Evolutionary conservation across 2,888 invertebrate genomes (phyloP), one percentile per base, ranked within the genome.

Genomic region (Liopterus haemorrhoidalis): DNA sequence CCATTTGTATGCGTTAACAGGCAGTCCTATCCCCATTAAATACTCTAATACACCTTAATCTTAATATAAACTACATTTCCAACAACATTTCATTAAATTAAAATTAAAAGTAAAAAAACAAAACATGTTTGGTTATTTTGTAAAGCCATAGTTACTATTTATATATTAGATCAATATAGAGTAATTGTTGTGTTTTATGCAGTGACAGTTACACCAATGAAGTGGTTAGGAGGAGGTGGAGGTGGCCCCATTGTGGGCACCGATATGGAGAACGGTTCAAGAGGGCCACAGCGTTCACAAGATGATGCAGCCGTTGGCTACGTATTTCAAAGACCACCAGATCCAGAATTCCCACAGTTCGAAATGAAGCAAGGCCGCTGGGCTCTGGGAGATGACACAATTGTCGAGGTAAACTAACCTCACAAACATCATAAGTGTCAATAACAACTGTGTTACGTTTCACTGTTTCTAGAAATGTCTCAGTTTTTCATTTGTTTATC

Each of bases 221-320:
- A 83, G 82, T 82, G 82, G 81, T 76, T 82, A 75, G 81, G 80
- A 62, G 78, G 74, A 57, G 75, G 71, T 65, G 82, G 78, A 70
- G 81, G 80, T 74, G 75, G 72, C 61, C 69, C 70, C 50, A 70
- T 69, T 63, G 69, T 66, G 61, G 71, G 68, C 65, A 66, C 66
- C 71, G 78, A 74, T 68, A 81, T 75, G 76, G 78, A 78, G 62
- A 45, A 45, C 22, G 45, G 45, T 31, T 45, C 45, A 9, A 75
- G 77, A 69, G 75, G 71, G 67, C 82, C 78, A 68, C 76, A 75
- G 69, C 80, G 83, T 61, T 73, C 84, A 52, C 87, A 87, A 70
- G 92, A 93, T 69, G 93, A 93, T 75, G 90, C 90, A 52, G 84
- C 86, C 67, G 92, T 92, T 57, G 88, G 91, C 61, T 94, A 94